A percentile compares a stretch with the other conserved stretches of the same genome.
Conservation (phyloP, 2,113 vertebrate species). For the Onychostoma macrolepis region DNA sequence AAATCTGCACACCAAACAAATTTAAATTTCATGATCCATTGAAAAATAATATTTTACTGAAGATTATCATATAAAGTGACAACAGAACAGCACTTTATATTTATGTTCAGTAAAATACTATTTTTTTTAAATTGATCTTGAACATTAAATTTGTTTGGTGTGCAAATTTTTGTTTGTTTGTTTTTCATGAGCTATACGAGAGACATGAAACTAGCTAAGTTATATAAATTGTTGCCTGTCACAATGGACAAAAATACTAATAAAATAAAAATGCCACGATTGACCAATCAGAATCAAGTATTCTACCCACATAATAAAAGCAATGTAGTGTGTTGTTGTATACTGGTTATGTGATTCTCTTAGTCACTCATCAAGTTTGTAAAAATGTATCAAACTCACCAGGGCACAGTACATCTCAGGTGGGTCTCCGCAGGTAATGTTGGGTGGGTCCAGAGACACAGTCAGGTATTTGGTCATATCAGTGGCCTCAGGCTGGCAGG, state of each 20-base stretch:
- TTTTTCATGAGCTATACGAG: neutral
- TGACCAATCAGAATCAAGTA: neutral
- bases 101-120: neutral
- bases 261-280: too few relatives aligned
- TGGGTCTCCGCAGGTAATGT: constrained; percentile 97
- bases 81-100: too few relatives aligned
- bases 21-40: too few relatives aligned
- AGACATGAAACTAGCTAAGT: neutral
- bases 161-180: neutral
- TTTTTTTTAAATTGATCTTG: neutral
- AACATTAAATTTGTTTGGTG: neutral
- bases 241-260: neutral
- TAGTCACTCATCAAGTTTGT: neutral
- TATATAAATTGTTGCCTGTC: neutral
- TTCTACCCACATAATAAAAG: neutral
- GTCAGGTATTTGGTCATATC: constrained; percentile 95
- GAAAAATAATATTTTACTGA: too few relatives aligned
- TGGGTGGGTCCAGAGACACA: constrained; percentile 91
- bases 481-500: constrained; percentile 94
- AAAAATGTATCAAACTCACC: constrained; percentile 81
- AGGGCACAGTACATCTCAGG: constrained; percentile 96
- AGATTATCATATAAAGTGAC: too few relatives aligned
- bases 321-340: neutral
- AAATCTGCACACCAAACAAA: too few relatives aligned
- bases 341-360: neutral